phyloP scores from a whole-genome alignment of 2,888 invertebrate species.

The Lypha dubia region DNA sequence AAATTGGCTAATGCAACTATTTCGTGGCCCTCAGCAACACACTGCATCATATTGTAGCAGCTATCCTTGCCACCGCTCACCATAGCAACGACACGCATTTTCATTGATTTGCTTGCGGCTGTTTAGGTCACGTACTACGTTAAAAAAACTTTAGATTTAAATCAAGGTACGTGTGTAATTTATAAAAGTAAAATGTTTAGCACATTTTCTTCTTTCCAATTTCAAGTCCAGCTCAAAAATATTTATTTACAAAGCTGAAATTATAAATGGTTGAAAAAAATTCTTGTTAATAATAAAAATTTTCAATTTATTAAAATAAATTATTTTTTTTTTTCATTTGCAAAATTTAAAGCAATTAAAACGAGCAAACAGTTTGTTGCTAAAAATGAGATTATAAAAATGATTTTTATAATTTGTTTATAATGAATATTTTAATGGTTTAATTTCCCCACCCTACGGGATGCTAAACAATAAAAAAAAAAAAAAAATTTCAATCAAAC shows the following conservation, averaged over 20 bases:
- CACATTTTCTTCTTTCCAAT: slow-evolving; percentile 25
- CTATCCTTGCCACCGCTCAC: slow-evolving; percentile 99
- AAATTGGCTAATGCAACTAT: slow-evolving; percentile 98
- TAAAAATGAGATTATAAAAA: slow-evolving; percentile 28
- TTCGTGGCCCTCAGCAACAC: slow-evolving; percentile 95
- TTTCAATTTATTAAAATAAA: background rate
- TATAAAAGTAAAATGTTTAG: slow-evolving; percentile 37
- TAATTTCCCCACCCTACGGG: slow-evolving; percentile 30
- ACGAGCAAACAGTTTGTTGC: background rate
- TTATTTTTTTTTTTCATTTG: background rate
- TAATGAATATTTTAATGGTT: slow-evolving; percentile 49
- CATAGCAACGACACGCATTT: slow-evolving; percentile 94
- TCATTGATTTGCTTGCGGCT: slow-evolving; percentile 62
- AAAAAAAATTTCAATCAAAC: slow-evolving; percentile 36
- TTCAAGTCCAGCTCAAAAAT: slow-evolving; percentile 60
- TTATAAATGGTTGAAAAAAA: background rate
- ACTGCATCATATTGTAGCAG: slow-evolving; percentile 99
- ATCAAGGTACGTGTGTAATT: slow-evolving; percentile 39
- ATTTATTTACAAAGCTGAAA: slow-evolving; percentile 46
- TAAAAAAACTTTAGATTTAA: slow-evolving; percentile 22
- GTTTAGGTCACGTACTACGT: slow-evolving; percentile 17
- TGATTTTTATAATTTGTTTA: slow-evolving; percentile 21
- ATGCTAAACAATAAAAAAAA: slow-evolving; percentile 32
- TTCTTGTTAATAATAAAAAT: background rate
- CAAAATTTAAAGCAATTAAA: slow-evolving; percentile 38